phyloP scores from a whole-genome alignment of 2,888 invertebrate genomes.

The Platycheirus albimanus region DNA sequence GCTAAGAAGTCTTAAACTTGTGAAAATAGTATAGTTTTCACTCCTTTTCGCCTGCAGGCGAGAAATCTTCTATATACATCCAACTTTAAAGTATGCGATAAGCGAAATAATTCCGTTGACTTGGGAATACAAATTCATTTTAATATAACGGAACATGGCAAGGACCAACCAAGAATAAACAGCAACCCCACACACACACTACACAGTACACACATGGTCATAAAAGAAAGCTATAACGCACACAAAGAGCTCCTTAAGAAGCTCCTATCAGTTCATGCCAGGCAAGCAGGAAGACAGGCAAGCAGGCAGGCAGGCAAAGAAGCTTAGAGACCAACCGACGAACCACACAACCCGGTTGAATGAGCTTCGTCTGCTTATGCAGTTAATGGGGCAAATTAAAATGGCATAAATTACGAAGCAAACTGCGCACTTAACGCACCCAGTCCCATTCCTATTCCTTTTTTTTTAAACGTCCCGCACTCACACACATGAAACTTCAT shows the following conservation, averaged over 20 bases:
- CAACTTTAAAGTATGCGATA: slow-evolving; percentile 52
- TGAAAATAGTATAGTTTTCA: slow-evolving; percentile 1
- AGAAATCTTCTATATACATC: not conserved
- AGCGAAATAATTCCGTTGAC: slow-evolving; percentile 47
- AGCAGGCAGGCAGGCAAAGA: not conserved
- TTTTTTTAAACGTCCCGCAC: not conserved
- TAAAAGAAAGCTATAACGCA: slow-evolving; percentile 30
- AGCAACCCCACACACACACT: no score
- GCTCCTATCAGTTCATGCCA: slow-evolving; percentile 64
- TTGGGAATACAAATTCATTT: slow-evolving; percentile 21
- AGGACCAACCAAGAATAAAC: no score
- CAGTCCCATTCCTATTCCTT: no score
- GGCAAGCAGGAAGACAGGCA: slow-evolving; percentile 12
- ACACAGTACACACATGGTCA: slow-evolving; percentile 17
- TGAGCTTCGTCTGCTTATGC: slow-evolving; percentile 52
- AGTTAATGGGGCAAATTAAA: slow-evolving; percentile 73
- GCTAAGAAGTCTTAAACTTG: not conserved
- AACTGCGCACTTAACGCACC: slow-evolving; percentile 65
- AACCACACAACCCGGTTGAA: slow-evolving; percentile 8
- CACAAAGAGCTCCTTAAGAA: slow-evolving; percentile 49
- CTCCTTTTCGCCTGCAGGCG: not conserved
- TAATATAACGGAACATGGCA: no score
- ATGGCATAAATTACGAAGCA: slow-evolving; percentile 65
- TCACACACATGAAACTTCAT: not conserved
- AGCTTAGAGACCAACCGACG: slow-evolving; percentile 10